These are phyloP conservation scores for Tenebrosternarchus preto DNA, from an alignment of 2,113 vertebrate genomes.

Conservation along the genomic window DNA sequence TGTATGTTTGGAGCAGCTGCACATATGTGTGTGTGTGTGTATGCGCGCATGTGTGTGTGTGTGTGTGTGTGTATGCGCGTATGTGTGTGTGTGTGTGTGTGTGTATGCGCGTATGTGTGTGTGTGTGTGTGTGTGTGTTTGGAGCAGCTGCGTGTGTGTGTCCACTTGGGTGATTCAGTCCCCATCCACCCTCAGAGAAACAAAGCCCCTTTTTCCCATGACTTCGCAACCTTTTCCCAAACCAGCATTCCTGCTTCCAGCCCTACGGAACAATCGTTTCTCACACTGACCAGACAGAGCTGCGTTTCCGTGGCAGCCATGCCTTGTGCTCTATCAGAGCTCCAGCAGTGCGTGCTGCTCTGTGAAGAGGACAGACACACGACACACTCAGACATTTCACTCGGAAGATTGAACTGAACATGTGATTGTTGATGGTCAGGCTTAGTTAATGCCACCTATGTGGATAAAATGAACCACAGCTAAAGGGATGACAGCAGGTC, in stretches of 20 bases:
- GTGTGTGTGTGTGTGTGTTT: constrained; percentile 44
- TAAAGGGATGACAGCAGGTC: no score
- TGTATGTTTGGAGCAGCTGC: constrained; percentile 42
- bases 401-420: no score
- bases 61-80: constrained; percentile 17
- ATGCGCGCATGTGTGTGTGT: constrained; percentile 31
- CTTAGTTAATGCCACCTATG: no score
- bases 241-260: constrained; percentile 75
- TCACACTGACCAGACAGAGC: constrained; percentile 74
- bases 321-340: constrained; percentile 12
- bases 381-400: no score
- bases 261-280: constrained; percentile 78
- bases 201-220: constrained; percentile 83
- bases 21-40: constrained; percentile 35
- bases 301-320: constrained; percentile 41
- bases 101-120: constrained; percentile 57
- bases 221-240: constrained; percentile 87
- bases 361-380: no score
- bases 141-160: constrained; percentile 46
- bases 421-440: no score
- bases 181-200: constrained; percentile 70
- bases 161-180: constrained; percentile 70
- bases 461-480: no score
- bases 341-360: no score
- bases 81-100: constrained; percentile 35